Base-by-base conservation (phyloP, 2,888 invertebrate species). In the Hemaris fuciformis region DNA sequence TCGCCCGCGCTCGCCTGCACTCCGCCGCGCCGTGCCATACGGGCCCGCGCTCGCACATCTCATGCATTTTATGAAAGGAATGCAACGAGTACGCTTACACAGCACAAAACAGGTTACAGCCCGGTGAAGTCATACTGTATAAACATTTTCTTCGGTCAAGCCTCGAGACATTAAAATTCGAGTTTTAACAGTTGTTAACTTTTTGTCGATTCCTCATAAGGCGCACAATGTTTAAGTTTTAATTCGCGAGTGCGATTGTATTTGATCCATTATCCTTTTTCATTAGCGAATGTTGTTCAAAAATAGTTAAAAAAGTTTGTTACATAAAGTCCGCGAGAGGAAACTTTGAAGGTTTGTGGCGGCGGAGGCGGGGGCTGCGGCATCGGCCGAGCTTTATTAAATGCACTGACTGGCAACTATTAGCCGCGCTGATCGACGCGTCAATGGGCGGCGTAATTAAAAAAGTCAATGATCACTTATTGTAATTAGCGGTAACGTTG, bases 361-460 rank as follows among this genome's bases (percentile, higher is more conserved):
- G 15, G 25, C 8, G 13, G 15, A 31, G 27, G 27, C 81, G 72
- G 68, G 74, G 77, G 71, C 72, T 71, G 69, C 70, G 46, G 38
- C 56, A 73, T 68, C 74, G 69, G 69, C 69, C 73, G 72, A 68
- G 78, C 77, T 82, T 89, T 90, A 91, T 91, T 91, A 91, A 89
- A 87, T 81, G 84, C 84, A 86, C 90, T 91, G 92, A 91, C 92
- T 89, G 85, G 90, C 90, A 89, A 90, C 84, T 91, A 88, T 88
- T 84, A 83, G 80, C 79, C 73, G 79, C 76, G 76, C 74, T 88
- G 89, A 88, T 86, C 69, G 90, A 90, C 89, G 85, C 81, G 71
- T 89, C 81, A 89, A 91, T 89, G 88, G 85, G 83, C 79, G 87
- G 79, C 81, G 81, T 88, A 89, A 90, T 90, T 89, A 89, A 89